phyloP scores from a whole-genome alignment of 2,888 invertebrate species.

The Tetragnatha montana region DNA sequence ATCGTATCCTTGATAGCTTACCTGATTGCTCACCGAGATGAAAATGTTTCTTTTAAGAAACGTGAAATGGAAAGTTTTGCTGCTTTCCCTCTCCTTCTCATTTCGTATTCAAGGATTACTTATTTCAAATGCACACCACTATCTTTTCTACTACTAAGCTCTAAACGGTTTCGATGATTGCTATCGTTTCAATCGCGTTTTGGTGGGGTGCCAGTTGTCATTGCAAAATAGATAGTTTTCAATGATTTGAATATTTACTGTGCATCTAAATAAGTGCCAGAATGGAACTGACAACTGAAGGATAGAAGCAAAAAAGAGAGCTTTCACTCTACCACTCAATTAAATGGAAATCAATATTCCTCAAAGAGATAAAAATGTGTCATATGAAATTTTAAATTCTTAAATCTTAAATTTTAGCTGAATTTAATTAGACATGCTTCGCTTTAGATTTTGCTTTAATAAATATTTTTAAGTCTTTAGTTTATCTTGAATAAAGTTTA shows the following conservation, averaged over 20 bases:
- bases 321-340: too few relatives aligned
- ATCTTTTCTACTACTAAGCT: not conserved
- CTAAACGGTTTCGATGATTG: slow-evolving; percentile 3
- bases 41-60: not conserved
- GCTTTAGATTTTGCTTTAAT: too few relatives aligned
- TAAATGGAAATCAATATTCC: too few relatives aligned
- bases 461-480: too few relatives aligned
- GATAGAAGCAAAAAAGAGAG: too few relatives aligned
- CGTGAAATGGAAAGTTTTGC: not conserved
- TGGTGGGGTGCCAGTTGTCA: not conserved
- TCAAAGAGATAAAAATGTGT: too few relatives aligned
- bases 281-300: not conserved
- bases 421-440: too few relatives aligned
- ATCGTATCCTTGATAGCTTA: slow-evolving; percentile 11
- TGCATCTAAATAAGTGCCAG: slow-evolving; percentile 2
- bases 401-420: too few relatives aligned
- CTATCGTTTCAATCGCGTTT: slow-evolving; percentile 17
- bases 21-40: not conserved
- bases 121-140: not conserved
- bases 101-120: slow-evolving; percentile 33
- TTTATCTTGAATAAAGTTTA: too few relatives aligned
- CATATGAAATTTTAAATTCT: too few relatives aligned
- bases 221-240: not conserved
- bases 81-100: slow-evolving; percentile 9
- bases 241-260: not conserved